Conservation (phyloP, 2,888 invertebrate species). For the Dryococelus australis region DNA sequence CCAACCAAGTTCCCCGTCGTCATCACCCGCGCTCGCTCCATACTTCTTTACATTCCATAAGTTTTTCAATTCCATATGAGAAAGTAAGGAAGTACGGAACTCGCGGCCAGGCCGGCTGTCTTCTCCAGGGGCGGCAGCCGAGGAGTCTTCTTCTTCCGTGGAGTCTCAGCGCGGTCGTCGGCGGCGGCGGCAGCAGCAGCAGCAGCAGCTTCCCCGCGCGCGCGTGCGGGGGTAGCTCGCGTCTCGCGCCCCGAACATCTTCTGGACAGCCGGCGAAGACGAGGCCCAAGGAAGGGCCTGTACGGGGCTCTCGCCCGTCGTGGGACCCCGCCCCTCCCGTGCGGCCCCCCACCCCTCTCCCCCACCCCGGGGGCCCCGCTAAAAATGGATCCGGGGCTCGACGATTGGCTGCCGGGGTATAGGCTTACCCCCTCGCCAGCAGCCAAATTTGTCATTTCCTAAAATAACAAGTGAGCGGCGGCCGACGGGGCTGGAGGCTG, state of each 20-base stretch:
- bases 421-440: slow-evolving; percentile 54
- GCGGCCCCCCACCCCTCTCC: not conserved
- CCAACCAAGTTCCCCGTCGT: not conserved
- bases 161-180: not conserved
- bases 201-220: not conserved
- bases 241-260: slow-evolving; percentile 11
- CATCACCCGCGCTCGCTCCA: slow-evolving; percentile 66
- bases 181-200: not conserved
- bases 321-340: not conserved
- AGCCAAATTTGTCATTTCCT: slow-evolving; percentile 86
- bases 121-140: slow-evolving; percentile 42
- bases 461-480: slow-evolving; percentile 62
- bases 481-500: slow-evolving; percentile 16
- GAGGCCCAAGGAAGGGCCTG: slow-evolving; percentile 22
- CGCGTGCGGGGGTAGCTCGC: slow-evolving; percentile 19
- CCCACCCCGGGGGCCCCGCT: slow-evolving; percentile 37
- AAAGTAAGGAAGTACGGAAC: slow-evolving; percentile 96
- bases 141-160: not conserved
- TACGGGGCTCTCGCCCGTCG: too few species aligned
- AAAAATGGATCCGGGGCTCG: slow-evolving; percentile 46
- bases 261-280: slow-evolving; percentile 26
- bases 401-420: slow-evolving; percentile 41
- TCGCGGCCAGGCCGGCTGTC: slow-evolving; percentile 70
- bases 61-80: slow-evolving; percentile 81
- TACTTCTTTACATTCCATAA: slow-evolving; percentile 99